A percentile compares a stretch with the other conserved stretches of the same genome.
These are phyloP conservation scores for Cryptus viduatorius DNA, from an alignment of 2,888 invertebrate genomes.

Conservation along the genomic window DNA sequence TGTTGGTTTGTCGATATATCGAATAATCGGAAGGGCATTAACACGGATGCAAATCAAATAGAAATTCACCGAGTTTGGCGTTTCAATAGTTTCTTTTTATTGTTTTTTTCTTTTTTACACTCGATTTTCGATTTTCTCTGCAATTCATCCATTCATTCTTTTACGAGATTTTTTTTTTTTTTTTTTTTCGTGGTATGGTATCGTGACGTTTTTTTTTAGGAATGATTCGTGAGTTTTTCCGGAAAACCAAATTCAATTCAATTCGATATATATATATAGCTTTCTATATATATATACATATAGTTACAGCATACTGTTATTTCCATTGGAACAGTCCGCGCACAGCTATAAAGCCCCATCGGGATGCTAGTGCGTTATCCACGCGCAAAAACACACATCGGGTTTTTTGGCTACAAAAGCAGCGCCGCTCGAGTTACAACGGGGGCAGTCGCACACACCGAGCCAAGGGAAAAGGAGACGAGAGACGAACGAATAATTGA, in stretches of 20 bases:
- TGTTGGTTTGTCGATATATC: neutral
- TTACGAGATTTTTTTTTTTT: neutral
- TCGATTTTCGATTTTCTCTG: neutral
- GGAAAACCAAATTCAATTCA: constrained; percentile 47
- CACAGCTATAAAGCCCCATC: constrained; percentile 3
- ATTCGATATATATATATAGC: neutral
- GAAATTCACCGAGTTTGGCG: constrained; percentile 14
- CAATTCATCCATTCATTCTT: neutral
- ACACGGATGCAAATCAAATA: constrained; percentile 14
- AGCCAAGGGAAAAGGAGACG: constrained; percentile 66
- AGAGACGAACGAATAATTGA: constrained; percentile 77
- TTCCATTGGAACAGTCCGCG: constrained; percentile 6
- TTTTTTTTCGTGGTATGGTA: constrained; percentile 19
- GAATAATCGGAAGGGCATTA: constrained; percentile 32
- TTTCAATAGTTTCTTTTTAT: neutral
- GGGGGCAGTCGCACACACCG: neutral
- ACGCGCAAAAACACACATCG: constrained; percentile 61
- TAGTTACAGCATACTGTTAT: constrained; percentile 3
- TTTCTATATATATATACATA: neutral
- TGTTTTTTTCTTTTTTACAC: neutral
- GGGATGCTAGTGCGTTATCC: constrained; percentile 37
- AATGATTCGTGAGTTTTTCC: constrained; percentile 26
- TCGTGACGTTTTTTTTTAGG: constrained; percentile 6
- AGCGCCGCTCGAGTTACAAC: constrained; percentile 66
- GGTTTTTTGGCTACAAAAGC: constrained; percentile 60